Percentiles rank a stretch among this genome's conserved stretches.
phyloP scores from a whole-genome alignment of 2,113 vertebrate genomes.

The Erpornis zantholeuca region DNA sequence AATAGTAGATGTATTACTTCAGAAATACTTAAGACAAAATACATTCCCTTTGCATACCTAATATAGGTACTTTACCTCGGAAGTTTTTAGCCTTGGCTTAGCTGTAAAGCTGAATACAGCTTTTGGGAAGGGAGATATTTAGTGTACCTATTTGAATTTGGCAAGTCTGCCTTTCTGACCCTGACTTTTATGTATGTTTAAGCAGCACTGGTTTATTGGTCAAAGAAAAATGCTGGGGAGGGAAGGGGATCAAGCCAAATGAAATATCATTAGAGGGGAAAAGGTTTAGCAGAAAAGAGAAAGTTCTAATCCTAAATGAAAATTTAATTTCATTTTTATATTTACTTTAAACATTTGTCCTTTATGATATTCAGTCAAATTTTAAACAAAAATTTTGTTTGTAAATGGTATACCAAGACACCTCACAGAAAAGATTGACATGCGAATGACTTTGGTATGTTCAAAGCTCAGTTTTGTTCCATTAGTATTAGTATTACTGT shows the following conservation, averaged over 20 bases:
- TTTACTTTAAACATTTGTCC: background rate
- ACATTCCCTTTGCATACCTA: background rate
- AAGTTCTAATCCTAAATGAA: background rate
- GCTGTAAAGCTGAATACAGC: background rate
- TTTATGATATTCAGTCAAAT: background rate
- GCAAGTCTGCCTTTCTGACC: background rate
- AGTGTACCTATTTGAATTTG: background rate
- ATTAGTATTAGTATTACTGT: background rate
- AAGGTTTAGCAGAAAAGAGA: background rate
- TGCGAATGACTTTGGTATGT: background rate
- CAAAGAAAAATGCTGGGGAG: background rate
- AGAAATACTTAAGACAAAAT: background rate
- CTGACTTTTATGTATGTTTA: background rate
- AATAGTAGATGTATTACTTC: background rate
- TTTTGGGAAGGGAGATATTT: background rate
- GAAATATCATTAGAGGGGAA: background rate
- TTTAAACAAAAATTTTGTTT: background rate
- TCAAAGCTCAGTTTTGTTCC: background rate
- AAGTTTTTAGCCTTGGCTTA: background rate
- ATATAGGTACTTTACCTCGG: background rate
- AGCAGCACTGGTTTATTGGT: background rate
- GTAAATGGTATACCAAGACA: rapidly evolving
- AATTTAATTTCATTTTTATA: background rate
- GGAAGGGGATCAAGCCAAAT: background rate
- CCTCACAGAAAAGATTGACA: background rate